Base-by-base conservation (phyloP, 2,888 invertebrate species). In the Cerastis leucographa region DNA sequence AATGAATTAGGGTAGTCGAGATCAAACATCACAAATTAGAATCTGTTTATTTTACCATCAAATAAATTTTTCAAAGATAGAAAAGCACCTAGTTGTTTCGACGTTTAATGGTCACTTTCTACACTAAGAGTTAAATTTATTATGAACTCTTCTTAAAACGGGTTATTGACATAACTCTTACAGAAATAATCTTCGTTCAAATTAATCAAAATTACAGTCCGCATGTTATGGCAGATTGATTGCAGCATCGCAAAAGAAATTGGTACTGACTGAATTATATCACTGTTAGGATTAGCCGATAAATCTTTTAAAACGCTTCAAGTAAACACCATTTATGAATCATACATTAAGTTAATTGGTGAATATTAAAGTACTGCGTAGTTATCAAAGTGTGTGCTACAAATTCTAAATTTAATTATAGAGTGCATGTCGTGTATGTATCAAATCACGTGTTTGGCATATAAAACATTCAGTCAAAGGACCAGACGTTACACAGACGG, bases 401-500 rank as follows among this genome's bases (percentile, higher is more conserved):
- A 78, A 81, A 85, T 65, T 29, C 49, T 66, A n/a, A 42, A 49
- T 67, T n/a, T 71, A 73, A 74, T 67, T 70, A 76, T 74, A 80
- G 56, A 69, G 40, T 72, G 78, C 19, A 68, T 74, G 86, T 77
- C 67, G 25, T 71, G 66, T 79, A 40, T 40, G 56, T 72, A 85
- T 59, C 44, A 9, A 42, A 61, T 83, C 86, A 88, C 88, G 85
- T 89, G 78, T 81, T 72, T 73, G 46, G 61, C 73, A 86, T 88
- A 80, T 71, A 75, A 81, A 81, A 62, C 59, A 76, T 80, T 86
- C 79, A 89, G 83, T 59, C 79, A 77, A 87, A 88, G 82, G 84
- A 85, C 87, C 81, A 90, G 89, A 89, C 88, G 81, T 87, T 85
- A 79, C 86, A 83, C 87, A 90, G 90, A 88, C 87, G 79, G 85